Evolutionary conservation across 2,797 vertebrate genomes (phyloP), one percentile per base, ranked within the genome.

Genomic region (Thunnus albacares): DNA sequence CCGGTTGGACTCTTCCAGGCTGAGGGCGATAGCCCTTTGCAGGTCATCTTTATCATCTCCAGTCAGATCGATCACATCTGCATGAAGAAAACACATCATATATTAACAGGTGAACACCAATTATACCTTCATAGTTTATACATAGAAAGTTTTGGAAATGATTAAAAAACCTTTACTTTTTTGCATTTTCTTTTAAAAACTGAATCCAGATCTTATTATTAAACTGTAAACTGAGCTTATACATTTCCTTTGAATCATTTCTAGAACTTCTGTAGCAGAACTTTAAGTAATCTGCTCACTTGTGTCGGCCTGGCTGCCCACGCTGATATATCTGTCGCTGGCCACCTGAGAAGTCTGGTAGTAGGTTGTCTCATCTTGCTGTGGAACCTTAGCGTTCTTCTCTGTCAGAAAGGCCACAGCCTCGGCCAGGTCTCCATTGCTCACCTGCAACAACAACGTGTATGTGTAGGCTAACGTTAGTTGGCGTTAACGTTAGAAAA

Each of bases 1-100:
- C 85, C 97, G 95, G 94, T 94, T 99, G 75, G 98, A 99, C 93
- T 99, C 98, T 90, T 98, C 98, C 96, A 99, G 94, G 92, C 98
- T 99, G 93, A 99, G 97, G 87, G 98, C 98, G 77, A 99, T 99
- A 67, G 98, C 98, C 90, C 98, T 97, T 95, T 99, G 98, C 90
- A 99, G 96, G 95, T 99, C 98, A 97, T 99, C 98, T 96, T 99
- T 99, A 95, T 99, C 98, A 87, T 99, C 98, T 75, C 98, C 98
- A 75, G 98, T 99, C 93, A 99, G 96, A 95, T 99, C 98, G 85
- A 99, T 99, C 86, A 99, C 97, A 94, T 98, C 98, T 99, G 94
- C 90, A 96, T 82, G 90, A 79, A 24, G 33, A 66, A 65, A 55
- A 64, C 6, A 67, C 6, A 30, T 1, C 2, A 10, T 11, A 14